These are phyloP conservation scores for Mormyrus hasselquistii DNA, from an alignment of 2,797 vertebrate species.

Conservation along the genomic window DNA sequence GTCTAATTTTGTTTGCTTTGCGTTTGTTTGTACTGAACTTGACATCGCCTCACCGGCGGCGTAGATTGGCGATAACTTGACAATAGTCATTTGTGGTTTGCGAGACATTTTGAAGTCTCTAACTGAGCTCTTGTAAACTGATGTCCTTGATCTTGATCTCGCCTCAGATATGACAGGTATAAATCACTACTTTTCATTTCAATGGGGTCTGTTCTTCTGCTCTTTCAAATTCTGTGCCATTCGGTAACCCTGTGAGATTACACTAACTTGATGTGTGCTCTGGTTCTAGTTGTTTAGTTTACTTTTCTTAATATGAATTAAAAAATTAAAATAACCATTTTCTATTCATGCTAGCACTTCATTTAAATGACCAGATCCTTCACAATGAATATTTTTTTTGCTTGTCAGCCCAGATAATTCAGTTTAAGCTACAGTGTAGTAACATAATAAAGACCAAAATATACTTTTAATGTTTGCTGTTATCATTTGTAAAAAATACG, in stretches of 20 bases:
- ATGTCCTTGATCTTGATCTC: slow-evolving; percentile 54
- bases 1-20: slow-evolving; percentile 23
- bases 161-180: slow-evolving; percentile 54
- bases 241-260: slow-evolving; percentile 51
- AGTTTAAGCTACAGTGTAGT: not conserved
- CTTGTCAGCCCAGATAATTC: not conserved
- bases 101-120: slow-evolving; percentile 25
- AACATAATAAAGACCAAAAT: not conserved
- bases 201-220: slow-evolving; percentile 44
- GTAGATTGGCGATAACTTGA: slow-evolving; percentile 39
- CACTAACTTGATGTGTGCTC: not conserved
- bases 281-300: not conserved
- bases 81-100: slow-evolving; percentile 58
- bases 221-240: slow-evolving; percentile 44
- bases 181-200: slow-evolving; percentile 51
- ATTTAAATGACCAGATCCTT: not conserved
- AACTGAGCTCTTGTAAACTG: slow-evolving; percentile 21
- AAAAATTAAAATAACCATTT: not conserved
- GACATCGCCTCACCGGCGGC: slow-evolving; percentile 40
- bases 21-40: slow-evolving; percentile 41
- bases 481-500: not conserved
- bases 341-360: not conserved
- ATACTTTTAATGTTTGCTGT: not conserved
- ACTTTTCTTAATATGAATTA: not conserved
- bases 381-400: not conserved